Base-by-base conservation (phyloP, 1,140 invertebrate genomes). In the Uloborus diversus region DNA sequence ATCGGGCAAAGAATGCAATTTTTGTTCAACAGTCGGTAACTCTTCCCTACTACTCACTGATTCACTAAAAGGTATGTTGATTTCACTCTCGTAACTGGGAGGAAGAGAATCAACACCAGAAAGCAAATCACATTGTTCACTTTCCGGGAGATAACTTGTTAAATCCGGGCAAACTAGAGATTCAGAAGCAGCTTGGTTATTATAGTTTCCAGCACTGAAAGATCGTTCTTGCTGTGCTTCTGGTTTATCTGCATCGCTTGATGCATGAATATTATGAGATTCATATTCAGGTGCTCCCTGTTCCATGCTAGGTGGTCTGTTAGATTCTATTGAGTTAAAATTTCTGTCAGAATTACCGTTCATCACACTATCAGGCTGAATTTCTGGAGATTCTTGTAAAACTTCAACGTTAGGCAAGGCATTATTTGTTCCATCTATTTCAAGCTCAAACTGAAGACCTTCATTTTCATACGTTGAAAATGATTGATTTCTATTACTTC, bases 91-190 rank as follows among this genome's bases (percentile, higher is more conserved):
- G 27, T 57, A 69, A 47, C 65, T 69, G 25, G 64, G 76, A 23
- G 64, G 64, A 13, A 79, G 61, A 49, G 64, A 68, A 14, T 79
- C 76, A 49, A 47, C 37, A 27, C 27, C 35, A n/a, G 76, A 33
- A 23, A 68, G 35, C 42, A 81, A 49, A 49, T 66, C 70, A 42
- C 64, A 37, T 30, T 81, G 80, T 20, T 81, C 80, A 57, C 80
- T 81, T 78, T 81, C 80, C 7, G 80, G 80, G 28, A 81, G 71
- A 28, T 70, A 81, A 64, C 71, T 81, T 25, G 79, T 62, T 32
- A 69, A 56, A 80, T 71, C 66, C 37, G 57, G 49, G 57, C 57
- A 80, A 13, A 64, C 65, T 1, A 35, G n/a, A 13, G 66, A 71
- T 65, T 80, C 68, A 56, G 68, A 65, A 27, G 11, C 42, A 53